Evolutionary conservation across 2,113 vertebrate species (phyloP).

Genomic region (Clarias gariepinus): DNA sequence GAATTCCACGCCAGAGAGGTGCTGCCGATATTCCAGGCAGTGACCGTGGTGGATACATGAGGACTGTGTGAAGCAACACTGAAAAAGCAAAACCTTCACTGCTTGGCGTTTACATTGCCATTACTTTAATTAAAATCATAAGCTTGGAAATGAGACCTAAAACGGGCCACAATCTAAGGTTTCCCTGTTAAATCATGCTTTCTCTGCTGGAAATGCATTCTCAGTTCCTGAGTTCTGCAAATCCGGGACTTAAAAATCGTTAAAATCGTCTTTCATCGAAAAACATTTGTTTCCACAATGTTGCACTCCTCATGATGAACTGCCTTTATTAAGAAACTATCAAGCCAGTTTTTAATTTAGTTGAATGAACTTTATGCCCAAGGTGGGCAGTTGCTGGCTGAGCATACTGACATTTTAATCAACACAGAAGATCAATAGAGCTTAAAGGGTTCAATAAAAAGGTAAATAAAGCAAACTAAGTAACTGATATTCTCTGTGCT

Average conservation of each 20-base stretch:
- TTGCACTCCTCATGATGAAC: constrained; percentile 30
- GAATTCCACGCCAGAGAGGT: background rate
- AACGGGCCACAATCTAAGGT: background rate
- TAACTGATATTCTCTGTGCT: constrained; percentile 7
- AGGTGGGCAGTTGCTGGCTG: background rate
- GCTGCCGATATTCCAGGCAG: background rate
- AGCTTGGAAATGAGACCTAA: background rate
- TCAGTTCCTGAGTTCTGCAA: background rate
- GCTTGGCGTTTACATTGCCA: background rate
- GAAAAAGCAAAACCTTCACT: background rate
- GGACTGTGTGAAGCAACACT: background rate
- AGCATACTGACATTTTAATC: background rate
- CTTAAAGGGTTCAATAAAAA: background rate
- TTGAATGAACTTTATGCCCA: background rate
- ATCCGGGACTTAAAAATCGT: background rate
- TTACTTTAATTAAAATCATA: background rate
- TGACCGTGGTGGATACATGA: background rate
- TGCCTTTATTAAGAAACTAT: background rate
- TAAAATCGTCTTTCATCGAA: background rate
- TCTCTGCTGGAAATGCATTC: background rate
- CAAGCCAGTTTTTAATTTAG: background rate
- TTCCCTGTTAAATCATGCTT: background rate
- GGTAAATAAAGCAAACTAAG: background rate
- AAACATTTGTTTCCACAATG: background rate
- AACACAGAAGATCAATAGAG: constrained; percentile 1